phyloP scores from a whole-genome alignment of 2,797 vertebrate species.

The Argyrosomus regius region DNA sequence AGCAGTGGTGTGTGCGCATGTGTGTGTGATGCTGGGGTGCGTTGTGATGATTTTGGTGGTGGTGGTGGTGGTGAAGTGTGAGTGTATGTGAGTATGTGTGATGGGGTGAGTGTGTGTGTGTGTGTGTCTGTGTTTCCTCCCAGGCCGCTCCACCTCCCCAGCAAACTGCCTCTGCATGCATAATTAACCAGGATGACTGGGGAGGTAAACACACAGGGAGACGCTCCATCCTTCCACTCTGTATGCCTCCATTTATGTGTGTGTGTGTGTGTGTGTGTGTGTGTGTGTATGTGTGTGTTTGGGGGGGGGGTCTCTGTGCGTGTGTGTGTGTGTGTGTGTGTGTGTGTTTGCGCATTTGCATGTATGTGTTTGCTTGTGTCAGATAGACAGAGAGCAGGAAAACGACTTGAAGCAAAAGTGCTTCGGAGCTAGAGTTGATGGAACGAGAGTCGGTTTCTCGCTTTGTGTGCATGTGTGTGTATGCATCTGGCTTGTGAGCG shows the following conservation, averaged over 20 bases:
- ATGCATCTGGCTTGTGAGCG: constrained; percentile 6
- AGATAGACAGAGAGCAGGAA: constrained; percentile 68
- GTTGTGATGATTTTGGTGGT: constrained; percentile 54
- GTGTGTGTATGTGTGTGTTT: constrained; percentile 2
- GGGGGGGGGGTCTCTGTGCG: neutral
- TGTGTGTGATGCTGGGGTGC: constrained; percentile 38
- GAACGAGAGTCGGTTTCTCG: constrained; percentile 57
- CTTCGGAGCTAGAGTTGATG: constrained; percentile 64
- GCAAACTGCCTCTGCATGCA: constrained; percentile 80
- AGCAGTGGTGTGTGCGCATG: constrained; percentile 31
- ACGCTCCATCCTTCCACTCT: constrained; percentile 64
- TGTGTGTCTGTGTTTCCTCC: constrained; percentile 57
- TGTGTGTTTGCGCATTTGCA: neutral
- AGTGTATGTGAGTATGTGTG: constrained; percentile 52
- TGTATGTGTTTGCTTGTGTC: constrained; percentile 63
- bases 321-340: constrained; percentile 27
- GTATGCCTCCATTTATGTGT: constrained; percentile 49
- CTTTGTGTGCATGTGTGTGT: constrained; percentile 19
- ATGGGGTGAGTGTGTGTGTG: constrained; percentile 23
- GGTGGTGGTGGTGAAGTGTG: constrained; percentile 53
- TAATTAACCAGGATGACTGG: constrained; percentile 81
- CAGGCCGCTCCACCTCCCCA: constrained; percentile 70
- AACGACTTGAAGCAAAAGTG: constrained; percentile 68
- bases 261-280: constrained; percentile 3
- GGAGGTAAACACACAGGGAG: constrained; percentile 79